phyloP scores from a whole-genome alignment of 1,140 invertebrate species.

The Ips typographus region DNA sequence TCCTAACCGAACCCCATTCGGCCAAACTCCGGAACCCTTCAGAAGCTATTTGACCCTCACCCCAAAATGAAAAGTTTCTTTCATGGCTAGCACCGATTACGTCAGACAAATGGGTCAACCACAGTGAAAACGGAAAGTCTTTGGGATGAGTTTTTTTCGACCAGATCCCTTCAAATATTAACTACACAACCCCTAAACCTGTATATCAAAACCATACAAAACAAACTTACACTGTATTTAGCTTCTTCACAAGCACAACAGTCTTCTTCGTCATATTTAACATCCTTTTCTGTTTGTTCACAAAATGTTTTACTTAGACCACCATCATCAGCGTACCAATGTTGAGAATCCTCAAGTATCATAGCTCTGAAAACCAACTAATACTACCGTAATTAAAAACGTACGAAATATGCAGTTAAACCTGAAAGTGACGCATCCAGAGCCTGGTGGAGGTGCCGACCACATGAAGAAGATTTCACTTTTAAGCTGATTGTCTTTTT shows the following conservation, averaged over 20 bases:
- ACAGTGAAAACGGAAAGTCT: conserved; percentile 87
- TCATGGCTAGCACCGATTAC: conserved; percentile 95
- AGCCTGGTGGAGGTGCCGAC: conserved; percentile 79
- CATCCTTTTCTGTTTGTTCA: conserved; percentile 65
- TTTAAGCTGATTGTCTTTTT: conserved; percentile 76
- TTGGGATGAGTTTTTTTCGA: conserved; percentile 94
- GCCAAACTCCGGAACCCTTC: conserved; percentile 86
- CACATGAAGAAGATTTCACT: conserved; percentile 88
- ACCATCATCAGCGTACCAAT: conserved; percentile 91
- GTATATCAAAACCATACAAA: not conserved
- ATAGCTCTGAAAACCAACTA: conserved; percentile 66
- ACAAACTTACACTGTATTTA: conserved; percentile 73
- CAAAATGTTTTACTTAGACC: conserved; percentile 80
- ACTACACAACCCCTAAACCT: conserved; percentile 55
- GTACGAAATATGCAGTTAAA: conserved; percentile 47
- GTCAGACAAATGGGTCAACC: conserved; percentile 97
- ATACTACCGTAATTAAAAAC: conserved; percentile 3
- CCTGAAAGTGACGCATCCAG: conserved; percentile 83
- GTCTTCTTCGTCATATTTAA: conserved; percentile 55
- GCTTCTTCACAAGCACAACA: conserved; percentile 93
- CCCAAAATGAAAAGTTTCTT: conserved; percentile 91
- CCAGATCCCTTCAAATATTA: conserved; percentile 96
- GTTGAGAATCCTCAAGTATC: conserved; percentile 77
- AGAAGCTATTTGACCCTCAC: conserved; percentile 84
- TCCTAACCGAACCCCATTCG: conserved; percentile 88